Evolutionary conservation across 2,113 vertebrate species (phyloP), one percentile per base, ranked within the genome.

Genomic region (Perca schrenkii): DNA sequence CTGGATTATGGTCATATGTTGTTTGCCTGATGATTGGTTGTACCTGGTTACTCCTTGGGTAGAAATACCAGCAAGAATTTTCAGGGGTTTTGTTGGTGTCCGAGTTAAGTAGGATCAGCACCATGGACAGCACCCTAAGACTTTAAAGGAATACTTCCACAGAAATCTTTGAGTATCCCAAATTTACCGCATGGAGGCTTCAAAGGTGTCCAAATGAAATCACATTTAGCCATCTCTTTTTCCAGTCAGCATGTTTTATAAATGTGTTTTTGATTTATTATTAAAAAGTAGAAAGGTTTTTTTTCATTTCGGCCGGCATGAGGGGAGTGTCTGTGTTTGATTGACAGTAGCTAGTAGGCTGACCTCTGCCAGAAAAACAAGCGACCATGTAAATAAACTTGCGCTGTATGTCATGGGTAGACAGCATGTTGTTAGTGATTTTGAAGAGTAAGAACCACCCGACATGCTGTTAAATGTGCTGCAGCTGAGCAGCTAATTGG

Each of bases 31-130:
- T 58, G 10, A 25, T 11, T 8, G 68, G 53, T 19, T 8, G 43
- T 46, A 74, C 19, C 19, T 54, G 31, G 2, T 40, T 16, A 15
- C n/a, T 28, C 7, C 15, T 50, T 31, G 17, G n/a, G 13, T 46
- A 67, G 46, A 50, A 49, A 50, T 50, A 31, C 28, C 36, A 64
- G 17, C 17, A 53, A 36, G 68, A 36, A 52, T 28, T 16, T n/a
- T 52, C 6, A 25, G 14, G 14, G 28, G 13, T 50, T 50, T 22
- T 14, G 25, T 12, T 22, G 16, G 12, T 63, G 66, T 79, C n/a
- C 8, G 28, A 15, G 65, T 52, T 14, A 8, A 14, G 14, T 58
- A 4, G 15, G 34, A 64, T 71, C 58, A 77, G 80, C 65, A 82
- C 80, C 73, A 28, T 28, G 58, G 80, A 77, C 58, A 82, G 80